phyloP scores from a whole-genome alignment of 2,888 invertebrate species.

The Nipponacmea schrenckii region DNA sequence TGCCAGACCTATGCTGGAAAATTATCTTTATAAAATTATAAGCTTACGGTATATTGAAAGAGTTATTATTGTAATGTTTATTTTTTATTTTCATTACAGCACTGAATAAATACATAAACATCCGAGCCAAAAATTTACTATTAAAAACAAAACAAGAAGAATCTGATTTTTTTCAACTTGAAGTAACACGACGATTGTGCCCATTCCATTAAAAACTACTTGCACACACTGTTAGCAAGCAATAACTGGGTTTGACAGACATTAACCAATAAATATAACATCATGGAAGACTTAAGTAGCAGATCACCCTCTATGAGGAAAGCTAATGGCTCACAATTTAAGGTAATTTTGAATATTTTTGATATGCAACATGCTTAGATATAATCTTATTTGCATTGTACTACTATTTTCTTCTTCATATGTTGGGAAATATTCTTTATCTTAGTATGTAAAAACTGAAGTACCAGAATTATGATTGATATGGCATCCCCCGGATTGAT shows the following conservation, averaged over 20 bases:
- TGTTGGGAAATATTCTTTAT: too few species aligned
- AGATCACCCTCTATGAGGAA: slow-evolving; percentile 49
- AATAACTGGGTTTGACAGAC: slow-evolving; percentile 1
- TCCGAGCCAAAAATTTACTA: neutral
- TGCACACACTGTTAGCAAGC: slow-evolving; percentile 8
- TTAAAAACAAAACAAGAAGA: neutral
- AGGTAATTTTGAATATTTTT: slow-evolving; percentile 49
- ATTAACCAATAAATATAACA: neutral
- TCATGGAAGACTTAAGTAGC: slow-evolving; percentile 5
- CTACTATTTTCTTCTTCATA: too few species aligned
- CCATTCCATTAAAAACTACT: slow-evolving; percentile 7
- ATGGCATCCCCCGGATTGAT: too few species aligned
- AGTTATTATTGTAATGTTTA: neutral
- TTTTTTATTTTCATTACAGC: slow-evolving; percentile 7
- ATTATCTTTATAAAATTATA: too few species aligned
- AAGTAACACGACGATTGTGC: slow-evolving; percentile 2
- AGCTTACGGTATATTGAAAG: too few species aligned
- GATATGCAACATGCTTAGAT: too few species aligned
- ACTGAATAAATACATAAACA: neutral
- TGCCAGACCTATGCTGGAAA: too few species aligned
- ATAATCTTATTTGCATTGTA: too few species aligned
- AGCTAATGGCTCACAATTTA: slow-evolving; percentile 69
- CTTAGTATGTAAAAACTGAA: too few species aligned
- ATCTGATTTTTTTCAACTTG: neutral
- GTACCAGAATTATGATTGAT: too few species aligned